phyloP scores from a whole-genome alignment of 2,888 invertebrate species.

The Gerris lacustris region DNA sequence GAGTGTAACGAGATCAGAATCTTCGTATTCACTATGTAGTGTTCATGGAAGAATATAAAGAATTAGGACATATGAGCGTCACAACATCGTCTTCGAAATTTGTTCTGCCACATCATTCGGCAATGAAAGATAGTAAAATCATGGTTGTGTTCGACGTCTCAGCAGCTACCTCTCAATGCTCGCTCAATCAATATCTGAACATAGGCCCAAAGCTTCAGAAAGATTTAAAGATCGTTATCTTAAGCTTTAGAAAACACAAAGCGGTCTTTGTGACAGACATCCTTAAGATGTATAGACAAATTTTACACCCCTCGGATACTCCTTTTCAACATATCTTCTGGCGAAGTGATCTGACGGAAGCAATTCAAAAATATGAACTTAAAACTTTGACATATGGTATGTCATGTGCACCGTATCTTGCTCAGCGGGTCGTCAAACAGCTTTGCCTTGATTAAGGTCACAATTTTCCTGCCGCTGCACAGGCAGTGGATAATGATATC shows the following conservation, averaged over 20 bases:
- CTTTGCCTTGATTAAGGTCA: constrained; percentile 10
- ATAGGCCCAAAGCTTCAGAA: constrained; percentile 10
- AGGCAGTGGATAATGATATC: not conserved
- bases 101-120: constrained; percentile 6
- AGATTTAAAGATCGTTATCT: not conserved
- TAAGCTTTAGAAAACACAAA: constrained; percentile 12
- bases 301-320: constrained; percentile 2
- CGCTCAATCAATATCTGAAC: constrained; percentile 11
- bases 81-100: not conserved
- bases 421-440: constrained; percentile 6
- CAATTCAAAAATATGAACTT: constrained; percentile 13
- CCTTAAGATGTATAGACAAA: not conserved
- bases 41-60: not conserved
- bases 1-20: too few relatives aligned
- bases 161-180: not conserved
- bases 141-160: not conserved
- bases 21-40: too few relatives aligned
- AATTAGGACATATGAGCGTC: not conserved
- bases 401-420: constrained; percentile 11
- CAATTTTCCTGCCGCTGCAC: constrained; percentile 11
- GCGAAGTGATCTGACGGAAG: constrained; percentile 8
- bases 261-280: constrained; percentile 9
- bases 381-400: constrained; percentile 16
- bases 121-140: not conserved
- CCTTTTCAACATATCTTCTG: constrained; percentile 16